These are phyloP conservation scores for Platycheirus albimanus DNA, from an alignment of 2,888 invertebrate genomes.

Conservation along the genomic window DNA sequence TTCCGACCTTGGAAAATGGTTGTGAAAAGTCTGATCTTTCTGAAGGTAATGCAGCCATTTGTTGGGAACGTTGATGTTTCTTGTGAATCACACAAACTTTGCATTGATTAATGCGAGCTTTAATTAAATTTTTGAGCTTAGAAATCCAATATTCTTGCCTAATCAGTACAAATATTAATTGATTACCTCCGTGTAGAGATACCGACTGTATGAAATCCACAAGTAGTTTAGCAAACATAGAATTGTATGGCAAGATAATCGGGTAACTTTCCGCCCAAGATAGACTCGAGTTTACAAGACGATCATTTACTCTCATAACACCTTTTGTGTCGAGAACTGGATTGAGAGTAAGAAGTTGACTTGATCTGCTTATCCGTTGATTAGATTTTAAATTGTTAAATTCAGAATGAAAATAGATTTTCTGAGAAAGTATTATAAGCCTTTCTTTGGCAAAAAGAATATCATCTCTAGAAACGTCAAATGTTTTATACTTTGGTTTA, in stretches of 20 bases:
- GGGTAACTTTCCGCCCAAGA: not conserved
- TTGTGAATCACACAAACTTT: conserved; percentile 40
- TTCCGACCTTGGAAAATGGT: conserved; percentile 49
- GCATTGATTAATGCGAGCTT: conserved; percentile 29
- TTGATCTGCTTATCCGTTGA: conserved; percentile 3
- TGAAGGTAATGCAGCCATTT: conserved; percentile 42
- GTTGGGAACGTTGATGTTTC: conserved; percentile 31
- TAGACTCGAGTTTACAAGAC: conserved; percentile 19
- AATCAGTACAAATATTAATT: too few relatives aligned
- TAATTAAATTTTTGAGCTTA: conserved; percentile 19
- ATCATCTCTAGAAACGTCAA: not conserved
- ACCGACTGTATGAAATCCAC: too few relatives aligned
- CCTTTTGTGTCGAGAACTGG: conserved; percentile 35
- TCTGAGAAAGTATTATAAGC: conserved; percentile 17
- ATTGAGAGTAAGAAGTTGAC: conserved; percentile 46
- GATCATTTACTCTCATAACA: conserved; percentile 35
- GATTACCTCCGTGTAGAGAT: too few relatives aligned
- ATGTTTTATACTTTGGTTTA: not conserved
- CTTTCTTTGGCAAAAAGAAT: conserved; percentile 2
- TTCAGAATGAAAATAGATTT: conserved; percentile 6
- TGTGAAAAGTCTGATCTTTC: conserved; percentile 34
- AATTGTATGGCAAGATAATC: too few relatives aligned
- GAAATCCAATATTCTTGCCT: too few relatives aligned
- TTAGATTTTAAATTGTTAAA: not conserved
- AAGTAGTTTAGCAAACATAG: too few relatives aligned